A percentile compares a stretch with the other conserved stretches of the same genome.
phyloP scores from a whole-genome alignment of 2,888 invertebrate genomes.

The Leucozona laternaria region DNA sequence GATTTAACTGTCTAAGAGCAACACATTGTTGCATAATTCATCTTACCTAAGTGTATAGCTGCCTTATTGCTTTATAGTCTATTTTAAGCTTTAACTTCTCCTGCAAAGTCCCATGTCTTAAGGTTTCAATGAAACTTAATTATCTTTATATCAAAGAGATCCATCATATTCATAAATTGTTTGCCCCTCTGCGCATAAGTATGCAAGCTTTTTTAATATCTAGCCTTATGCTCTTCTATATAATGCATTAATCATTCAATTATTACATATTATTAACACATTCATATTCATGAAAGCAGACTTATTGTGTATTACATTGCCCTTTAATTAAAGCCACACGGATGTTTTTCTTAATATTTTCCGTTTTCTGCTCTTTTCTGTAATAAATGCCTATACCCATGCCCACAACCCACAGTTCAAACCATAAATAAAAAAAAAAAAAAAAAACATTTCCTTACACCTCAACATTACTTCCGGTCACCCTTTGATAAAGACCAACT shows the following conservation, averaged over 20 bases:
- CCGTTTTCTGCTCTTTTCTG: neutral
- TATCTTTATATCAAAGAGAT: neutral
- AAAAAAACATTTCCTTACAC: constrained; percentile 17
- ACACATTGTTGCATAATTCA: too few relatives aligned
- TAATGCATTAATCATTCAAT: constrained; percentile 14
- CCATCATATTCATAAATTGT: neutral
- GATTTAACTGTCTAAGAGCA: too few relatives aligned
- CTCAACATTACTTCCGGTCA: constrained; percentile 20
- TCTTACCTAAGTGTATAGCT: too few relatives aligned
- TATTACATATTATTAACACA: constrained; percentile 5
- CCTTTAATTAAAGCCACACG: constrained; percentile 55
- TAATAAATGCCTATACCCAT: neutral
- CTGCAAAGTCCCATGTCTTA: too few relatives aligned
- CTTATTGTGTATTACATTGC: neutral
- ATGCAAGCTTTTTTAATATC: neutral
- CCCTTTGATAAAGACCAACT: constrained; percentile 29
- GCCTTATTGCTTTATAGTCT: too few relatives aligned
- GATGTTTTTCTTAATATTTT: constrained; percentile 9
- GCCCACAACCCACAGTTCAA: neutral
- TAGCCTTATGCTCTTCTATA: neutral
- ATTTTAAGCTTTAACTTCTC: too few relatives aligned
- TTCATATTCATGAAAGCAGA: neutral
- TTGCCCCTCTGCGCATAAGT: neutral
- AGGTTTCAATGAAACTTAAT: too few relatives aligned
- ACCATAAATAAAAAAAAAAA: neutral